Evolutionary conservation across 2,113 vertebrate genomes (phyloP).

Genomic region (Tylochromis polylepis): DNA sequence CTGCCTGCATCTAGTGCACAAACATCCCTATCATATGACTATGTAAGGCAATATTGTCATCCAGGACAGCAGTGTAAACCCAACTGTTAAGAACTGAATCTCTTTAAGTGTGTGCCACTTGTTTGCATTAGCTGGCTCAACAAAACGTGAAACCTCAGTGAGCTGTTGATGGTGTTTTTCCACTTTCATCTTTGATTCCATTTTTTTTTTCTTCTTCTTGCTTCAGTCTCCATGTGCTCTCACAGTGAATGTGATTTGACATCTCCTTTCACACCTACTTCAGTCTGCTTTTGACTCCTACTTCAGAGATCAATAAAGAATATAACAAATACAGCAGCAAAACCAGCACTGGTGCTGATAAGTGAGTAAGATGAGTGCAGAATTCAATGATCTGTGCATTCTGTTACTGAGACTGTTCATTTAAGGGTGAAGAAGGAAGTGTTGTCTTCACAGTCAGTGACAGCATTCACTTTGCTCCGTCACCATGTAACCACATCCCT

Average conservation of each 20-base stretch:
- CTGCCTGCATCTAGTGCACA: neutral
- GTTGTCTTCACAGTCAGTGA: neutral
- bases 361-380: neutral
- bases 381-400: neutral
- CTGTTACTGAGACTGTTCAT: neutral
- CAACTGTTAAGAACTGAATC: too few relatives aligned
- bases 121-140: neutral
- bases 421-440: neutral
- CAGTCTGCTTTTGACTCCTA: too few relatives aligned
- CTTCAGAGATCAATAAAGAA: neutral
- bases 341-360: neutral
- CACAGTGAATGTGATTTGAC: neutral
- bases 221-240: neutral
- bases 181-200: too few relatives aligned
- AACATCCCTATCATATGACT: neutral
- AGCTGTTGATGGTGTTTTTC: neutral
- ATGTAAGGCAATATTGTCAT: neutral
- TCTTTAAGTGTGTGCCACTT: neutral
- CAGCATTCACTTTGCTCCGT: neutral
- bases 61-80: accelerated
- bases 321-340: neutral
- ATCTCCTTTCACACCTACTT: neutral
- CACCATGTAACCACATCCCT: neutral
- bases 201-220: too few relatives aligned
- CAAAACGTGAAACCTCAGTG: accelerated